Evolutionary conservation across 1,140 invertebrate species (phyloP).

Genomic region (Caerostris darwini): DNA sequence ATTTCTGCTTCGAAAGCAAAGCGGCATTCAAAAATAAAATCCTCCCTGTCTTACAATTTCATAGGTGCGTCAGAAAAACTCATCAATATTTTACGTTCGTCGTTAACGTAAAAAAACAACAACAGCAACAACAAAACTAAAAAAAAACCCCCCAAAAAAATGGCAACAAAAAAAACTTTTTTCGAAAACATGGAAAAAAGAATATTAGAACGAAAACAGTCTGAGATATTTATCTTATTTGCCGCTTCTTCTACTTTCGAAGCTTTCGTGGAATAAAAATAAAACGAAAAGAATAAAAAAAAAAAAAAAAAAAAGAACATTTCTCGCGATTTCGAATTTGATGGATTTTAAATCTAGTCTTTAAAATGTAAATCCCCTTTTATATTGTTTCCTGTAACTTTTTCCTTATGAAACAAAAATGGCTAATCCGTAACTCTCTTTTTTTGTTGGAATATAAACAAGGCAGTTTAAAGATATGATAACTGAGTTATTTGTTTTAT

Average conservation of each 20-base stretch:
- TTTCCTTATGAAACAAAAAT: constrained; percentile 5
- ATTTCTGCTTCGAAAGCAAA: constrained; percentile 26
- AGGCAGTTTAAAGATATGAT: neutral
- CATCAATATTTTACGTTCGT: constrained; percentile 66
- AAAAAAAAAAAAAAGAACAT: neutral
- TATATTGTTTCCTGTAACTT: constrained; percentile 12
- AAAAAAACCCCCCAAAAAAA: neutral
- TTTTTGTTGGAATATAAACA: neutral
- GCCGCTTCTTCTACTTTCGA: neutral
- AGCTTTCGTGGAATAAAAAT: neutral
- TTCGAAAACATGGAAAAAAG: neutral
- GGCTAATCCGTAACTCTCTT: neutral
- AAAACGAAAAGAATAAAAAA: neutral
- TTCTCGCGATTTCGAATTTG: constrained; percentile 34
- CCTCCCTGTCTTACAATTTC: constrained; percentile 24
- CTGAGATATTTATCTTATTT: constrained; percentile 27
- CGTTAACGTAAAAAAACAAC: constrained; percentile 43
- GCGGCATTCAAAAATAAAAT: constrained; percentile 22
- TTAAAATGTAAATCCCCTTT: constrained; percentile 66
- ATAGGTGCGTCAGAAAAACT: constrained; percentile 21
- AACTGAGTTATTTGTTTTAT: neutral
- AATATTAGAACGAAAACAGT: neutral
- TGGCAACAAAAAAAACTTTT: neutral
- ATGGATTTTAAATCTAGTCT: constrained; percentile 62
- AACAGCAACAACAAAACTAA: neutral